Base-by-base conservation (phyloP, 2,797 vertebrate species). In the Epinephelus awoara region DNA sequence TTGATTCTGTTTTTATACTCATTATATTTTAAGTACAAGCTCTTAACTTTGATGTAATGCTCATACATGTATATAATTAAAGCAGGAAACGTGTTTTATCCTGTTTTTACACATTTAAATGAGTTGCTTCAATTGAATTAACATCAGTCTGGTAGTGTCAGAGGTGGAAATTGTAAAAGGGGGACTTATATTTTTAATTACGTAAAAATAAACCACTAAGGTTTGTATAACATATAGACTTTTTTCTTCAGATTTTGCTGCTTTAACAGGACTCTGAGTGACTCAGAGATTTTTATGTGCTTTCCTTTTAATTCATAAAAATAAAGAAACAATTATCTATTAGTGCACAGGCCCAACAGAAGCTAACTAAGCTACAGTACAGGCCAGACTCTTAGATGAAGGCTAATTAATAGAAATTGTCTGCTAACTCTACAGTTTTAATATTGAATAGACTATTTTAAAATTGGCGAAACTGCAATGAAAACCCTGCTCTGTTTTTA, bases 361-460 rank as follows among this genome's bases (percentile, higher is more conserved):
- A 27, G 47, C 21, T 50, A 34, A 61, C 42, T 50, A 18, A 51
- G 27, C 27, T 27, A 34, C 46, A 9, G 29, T 40, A 25, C 3
- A 58, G 59, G 46, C 73, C 59, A 50, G 13, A 64, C 23, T 83
- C 51, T 38, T 51, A 8, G 34, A 18, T 58, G 21, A 11, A 25
- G 17, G 15, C 11, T 70, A 58, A 83, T 83, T 74, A 67, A 25
- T 70, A 29, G 6, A 6, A 9, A 77, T 46, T 59, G 5, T 49
- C 47, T 62, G 14, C 10, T 66, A 23, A 67, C 3, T 7, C 3
- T n/a, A 61, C 42, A 9, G 5, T 12, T 50, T 21, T 13, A 42
- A 40, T 50, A 46, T 3, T 25, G 17, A 62, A 52, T 15, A 27
- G 6, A 6, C 21, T 15, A 21, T 54, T 18, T 42, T 18, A 42